phyloP scores from a whole-genome alignment of 1,140 invertebrate species.

The Antheraea mylitta region DNA sequence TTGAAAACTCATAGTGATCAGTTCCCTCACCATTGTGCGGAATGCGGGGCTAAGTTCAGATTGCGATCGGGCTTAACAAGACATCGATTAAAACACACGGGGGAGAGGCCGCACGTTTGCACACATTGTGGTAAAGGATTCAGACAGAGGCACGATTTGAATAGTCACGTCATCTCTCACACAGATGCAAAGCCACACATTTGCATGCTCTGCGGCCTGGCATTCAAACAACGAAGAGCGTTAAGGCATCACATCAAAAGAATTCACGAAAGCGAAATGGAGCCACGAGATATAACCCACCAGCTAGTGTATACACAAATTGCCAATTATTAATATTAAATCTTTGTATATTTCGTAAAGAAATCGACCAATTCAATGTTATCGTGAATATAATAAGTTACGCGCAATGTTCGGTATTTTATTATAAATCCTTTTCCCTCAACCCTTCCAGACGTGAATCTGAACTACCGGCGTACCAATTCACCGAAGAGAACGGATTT shows the following conservation, averaged over 20 bases:
- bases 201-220: slow-evolving; percentile 40
- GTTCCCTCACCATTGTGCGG: slow-evolving; percentile 80
- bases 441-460: slow-evolving; percentile 3
- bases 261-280: slow-evolving; percentile 32
- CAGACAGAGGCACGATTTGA: slow-evolving; percentile 81
- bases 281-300: slow-evolving; percentile 6
- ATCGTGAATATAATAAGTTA: background rate
- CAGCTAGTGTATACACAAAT: slow-evolving; percentile 28
- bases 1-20: slow-evolving; percentile 76
- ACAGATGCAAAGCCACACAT: slow-evolving; percentile 40
- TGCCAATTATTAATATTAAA: slow-evolving; percentile 23
- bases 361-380: slow-evolving; percentile 1
- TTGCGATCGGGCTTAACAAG: slow-evolving; percentile 79
- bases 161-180: slow-evolving; percentile 70
- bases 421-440: slow-evolving; percentile 4
- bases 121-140: slow-evolving; percentile 81
- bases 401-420: background rate
- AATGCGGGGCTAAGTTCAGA: slow-evolving; percentile 82
- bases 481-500: slow-evolving; percentile 6
- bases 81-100: slow-evolving; percentile 83
- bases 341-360: background rate
- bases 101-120: slow-evolving; percentile 83
- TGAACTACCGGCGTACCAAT: background rate
- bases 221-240: slow-evolving; percentile 50
- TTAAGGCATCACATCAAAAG: slow-evolving; percentile 47